Evolutionary conservation across 2,888 invertebrate genomes (phyloP).

Genomic region (Embidobia sp.): DNA sequence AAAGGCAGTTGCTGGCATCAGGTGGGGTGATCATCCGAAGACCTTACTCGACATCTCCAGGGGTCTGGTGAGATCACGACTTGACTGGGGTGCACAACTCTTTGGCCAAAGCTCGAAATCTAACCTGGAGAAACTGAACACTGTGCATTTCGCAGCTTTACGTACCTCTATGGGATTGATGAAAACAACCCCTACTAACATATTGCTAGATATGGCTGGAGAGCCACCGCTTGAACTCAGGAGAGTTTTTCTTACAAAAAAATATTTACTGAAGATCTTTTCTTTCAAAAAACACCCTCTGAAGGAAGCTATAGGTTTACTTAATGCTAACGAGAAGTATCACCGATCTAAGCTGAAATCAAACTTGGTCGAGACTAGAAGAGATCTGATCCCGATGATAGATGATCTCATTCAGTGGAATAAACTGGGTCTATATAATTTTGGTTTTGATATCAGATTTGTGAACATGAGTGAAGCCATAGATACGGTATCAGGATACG

Average conservation of each 20-base stretch:
- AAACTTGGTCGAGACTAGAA: background rate
- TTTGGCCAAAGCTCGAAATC: background rate
- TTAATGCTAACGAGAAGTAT: background rate
- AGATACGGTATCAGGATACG: background rate
- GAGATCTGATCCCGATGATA: too few relatives aligned
- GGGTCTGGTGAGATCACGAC: constrained; percentile 1
- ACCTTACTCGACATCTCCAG: background rate
- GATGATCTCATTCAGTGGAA: too few relatives aligned
- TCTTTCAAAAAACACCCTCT: constrained; percentile 3
- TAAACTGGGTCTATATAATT: too few relatives aligned
- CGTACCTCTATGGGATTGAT: constrained; percentile 19
- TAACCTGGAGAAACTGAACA: background rate
- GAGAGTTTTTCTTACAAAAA: constrained; percentile 5
- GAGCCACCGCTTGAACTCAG: constrained; percentile 10
- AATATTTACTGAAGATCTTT: background rate
- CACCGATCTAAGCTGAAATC: background rate
- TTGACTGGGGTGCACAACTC: constrained; percentile 11
- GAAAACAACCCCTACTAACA: constrained; percentile 20
- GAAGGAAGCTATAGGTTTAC: background rate
- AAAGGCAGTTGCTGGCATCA: background rate
- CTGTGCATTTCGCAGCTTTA: constrained; percentile 8
- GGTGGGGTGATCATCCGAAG: constrained; percentile 3
- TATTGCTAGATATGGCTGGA: constrained; percentile 3
- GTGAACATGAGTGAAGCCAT: too few relatives aligned
- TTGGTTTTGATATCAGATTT: too few relatives aligned